These are phyloP conservation scores for Lottia gigantea DNA, from an alignment of 2,888 invertebrate species.

Conservation along the genomic window DNA sequence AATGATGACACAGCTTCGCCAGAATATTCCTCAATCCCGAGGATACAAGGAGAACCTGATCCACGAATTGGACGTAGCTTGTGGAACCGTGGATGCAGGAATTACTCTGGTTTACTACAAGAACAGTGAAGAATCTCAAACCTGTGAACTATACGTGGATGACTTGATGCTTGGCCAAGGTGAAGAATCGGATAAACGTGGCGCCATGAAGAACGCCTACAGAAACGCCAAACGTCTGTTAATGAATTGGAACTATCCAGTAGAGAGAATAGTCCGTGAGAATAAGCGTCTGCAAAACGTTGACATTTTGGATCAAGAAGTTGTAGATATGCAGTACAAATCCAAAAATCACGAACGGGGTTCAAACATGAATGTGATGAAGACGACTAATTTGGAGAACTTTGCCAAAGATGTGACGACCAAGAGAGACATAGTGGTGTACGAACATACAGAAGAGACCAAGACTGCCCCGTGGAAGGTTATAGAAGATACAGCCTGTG, in stretches of 20 bases:
- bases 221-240: background rate
- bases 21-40: background rate
- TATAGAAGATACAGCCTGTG: background rate
- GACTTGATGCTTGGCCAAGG: background rate
- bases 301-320: background rate
- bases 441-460: background rate
- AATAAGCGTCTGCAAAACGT: constrained; percentile 8
- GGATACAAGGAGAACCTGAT: background rate
- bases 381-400: background rate
- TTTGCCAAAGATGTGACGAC: background rate
- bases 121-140: background rate
- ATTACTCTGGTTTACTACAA: background rate
- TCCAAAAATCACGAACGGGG: background rate
- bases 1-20: background rate
- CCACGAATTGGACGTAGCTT: background rate
- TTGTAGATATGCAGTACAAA: background rate
- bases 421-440: background rate
- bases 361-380: background rate
- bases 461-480: background rate
- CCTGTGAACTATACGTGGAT: background rate
- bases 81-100: background rate
- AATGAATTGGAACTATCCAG: constrained; percentile 1
- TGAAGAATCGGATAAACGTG: background rate
- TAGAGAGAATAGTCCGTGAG: background rate
- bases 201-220: background rate